A percentile compares a stretch with the other conserved stretches of the same genome.
Evolutionary conservation across 2,888 invertebrate species (phyloP).

Genomic region (Netelia virgata): DNA sequence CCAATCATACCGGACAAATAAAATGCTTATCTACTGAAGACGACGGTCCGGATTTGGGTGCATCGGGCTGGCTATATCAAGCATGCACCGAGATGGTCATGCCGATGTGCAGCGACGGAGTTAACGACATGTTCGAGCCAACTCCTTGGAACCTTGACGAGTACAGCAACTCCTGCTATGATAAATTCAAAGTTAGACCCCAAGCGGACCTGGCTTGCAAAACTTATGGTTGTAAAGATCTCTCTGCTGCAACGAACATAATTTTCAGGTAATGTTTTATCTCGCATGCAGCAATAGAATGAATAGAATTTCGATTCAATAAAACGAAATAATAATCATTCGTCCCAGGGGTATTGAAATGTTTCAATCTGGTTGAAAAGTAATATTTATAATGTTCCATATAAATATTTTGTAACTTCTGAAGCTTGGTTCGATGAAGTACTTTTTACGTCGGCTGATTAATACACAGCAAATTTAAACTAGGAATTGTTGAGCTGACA

Average conservation of each 20-base stretch:
- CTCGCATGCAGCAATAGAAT: not conserved
- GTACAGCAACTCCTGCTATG: slow-evolving; percentile 89
- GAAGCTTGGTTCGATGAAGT: too few species aligned
- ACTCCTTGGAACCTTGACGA: slow-evolving; percentile 90
- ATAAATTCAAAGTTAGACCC: slow-evolving; percentile 90
- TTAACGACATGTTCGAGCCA: slow-evolving; percentile 94
- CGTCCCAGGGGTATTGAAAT: too few species aligned
- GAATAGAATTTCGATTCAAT: too few species aligned
- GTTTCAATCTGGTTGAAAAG: too few species aligned
- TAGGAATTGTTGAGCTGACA: too few species aligned
- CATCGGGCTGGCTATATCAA: slow-evolving; percentile 93
- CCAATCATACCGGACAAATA: slow-evolving; percentile 92
- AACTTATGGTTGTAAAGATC: slow-evolving; percentile 92
- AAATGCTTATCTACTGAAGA: slow-evolving; percentile 90
- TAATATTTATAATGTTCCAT: too few species aligned
- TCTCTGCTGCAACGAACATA: slow-evolving; percentile 89
- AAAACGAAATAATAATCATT: too few species aligned
- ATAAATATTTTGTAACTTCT: too few species aligned
- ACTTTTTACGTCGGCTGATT: too few species aligned
- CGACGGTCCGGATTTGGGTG: slow-evolving; percentile 87
- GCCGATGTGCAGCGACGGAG: slow-evolving; percentile 94
- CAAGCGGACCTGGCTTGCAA: slow-evolving; percentile 89
- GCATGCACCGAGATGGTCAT: slow-evolving; percentile 98
- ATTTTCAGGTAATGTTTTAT: slow-evolving; percentile 86
- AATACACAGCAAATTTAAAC: too few species aligned